A percentile compares a stretch with the other conserved stretches of the same genome.
Conservation (phyloP, 2,888 invertebrate species). For the Cheilosia impressa region DNA sequence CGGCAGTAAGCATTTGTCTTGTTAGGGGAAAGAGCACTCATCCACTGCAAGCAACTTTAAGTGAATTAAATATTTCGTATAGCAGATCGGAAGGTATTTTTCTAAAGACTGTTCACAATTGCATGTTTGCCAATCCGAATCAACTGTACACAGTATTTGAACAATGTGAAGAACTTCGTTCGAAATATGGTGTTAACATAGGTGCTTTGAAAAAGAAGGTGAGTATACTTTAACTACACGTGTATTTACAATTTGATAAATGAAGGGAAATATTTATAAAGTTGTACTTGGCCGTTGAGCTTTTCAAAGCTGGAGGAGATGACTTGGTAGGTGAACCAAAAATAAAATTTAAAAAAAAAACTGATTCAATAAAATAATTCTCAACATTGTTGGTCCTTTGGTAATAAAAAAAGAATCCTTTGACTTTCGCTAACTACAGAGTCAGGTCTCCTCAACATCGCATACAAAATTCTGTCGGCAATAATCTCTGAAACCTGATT, state of each 20-base stretch:
- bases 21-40: constrained; percentile 13
- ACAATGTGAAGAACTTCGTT: constrained; percentile 29
- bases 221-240: background rate
- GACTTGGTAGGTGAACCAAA: too few relatives aligned
- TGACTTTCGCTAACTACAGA: too few relatives aligned
- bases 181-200: constrained; percentile 2
- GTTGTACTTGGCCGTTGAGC: too few relatives aligned
- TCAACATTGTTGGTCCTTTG: too few relatives aligned
- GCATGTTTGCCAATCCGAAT: constrained; percentile 37
- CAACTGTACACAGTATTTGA: background rate
- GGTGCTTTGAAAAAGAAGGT: constrained; percentile 29
- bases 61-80: constrained; percentile 25
- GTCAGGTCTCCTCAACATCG: too few relatives aligned
- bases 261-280: background rate
- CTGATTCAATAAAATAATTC: too few relatives aligned
- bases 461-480: too few relatives aligned
- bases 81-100: background rate
- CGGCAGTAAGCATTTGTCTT: constrained; percentile 59
- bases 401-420: too few relatives aligned
- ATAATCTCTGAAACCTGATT: too few relatives aligned
- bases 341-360: too few relatives aligned
- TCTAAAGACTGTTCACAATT: constrained; percentile 1
- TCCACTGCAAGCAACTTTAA: background rate
- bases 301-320: too few relatives aligned
- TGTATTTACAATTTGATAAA: too few relatives aligned